Base-by-base conservation (phyloP, 2,797 vertebrate species). In the Astyanax mexicanus region DNA sequence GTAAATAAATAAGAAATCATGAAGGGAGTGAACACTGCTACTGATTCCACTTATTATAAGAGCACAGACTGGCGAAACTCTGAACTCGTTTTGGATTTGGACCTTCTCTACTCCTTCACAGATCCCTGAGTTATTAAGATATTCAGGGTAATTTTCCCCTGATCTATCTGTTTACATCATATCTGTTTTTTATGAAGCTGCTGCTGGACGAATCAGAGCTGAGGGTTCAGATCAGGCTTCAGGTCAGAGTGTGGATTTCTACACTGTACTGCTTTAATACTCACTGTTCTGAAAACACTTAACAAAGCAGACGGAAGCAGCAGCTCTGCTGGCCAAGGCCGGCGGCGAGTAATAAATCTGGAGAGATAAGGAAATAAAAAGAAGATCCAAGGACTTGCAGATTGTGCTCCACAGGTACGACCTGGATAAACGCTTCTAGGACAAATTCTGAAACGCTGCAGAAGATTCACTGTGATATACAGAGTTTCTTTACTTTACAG, bases 301-400 rank as follows among this genome's bases (percentile, higher is more conserved):
- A 79, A 79, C 79, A 62, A 23, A 69, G 57, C 42, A 68, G 74
- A 61, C 52, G 61, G 49, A 54, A 70, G 69, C 40, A 21, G 13
- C 74, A 74, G 54, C n/a, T n/a, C n/a, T 37, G 13, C 70, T 62
- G 60, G 72, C 55, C 52, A 65, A 74, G 72, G 70, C 55, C 65
- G 69, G 17, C 4, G 11, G 21, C 35, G 37, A 4, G 32, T 66
- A 70, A 74, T 69, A 32, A 69, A 70, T 74, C 32, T 25, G 62
- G 38, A 51, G 66, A 60, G 52, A 35, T 38, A 69, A 57, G 21
- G 45, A 21, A 72, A 25, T 0, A 17, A 55, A 12, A 55, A 55
- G 27, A 4, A 52, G 23, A 11, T 29, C 37, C 47, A 13, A n/a
- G 10, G 42, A 42, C 19, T 51, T 68, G 65, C 19, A 51, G 1